phyloP scores from a whole-genome alignment of 2,888 invertebrate species.

The Antitype chi region DNA sequence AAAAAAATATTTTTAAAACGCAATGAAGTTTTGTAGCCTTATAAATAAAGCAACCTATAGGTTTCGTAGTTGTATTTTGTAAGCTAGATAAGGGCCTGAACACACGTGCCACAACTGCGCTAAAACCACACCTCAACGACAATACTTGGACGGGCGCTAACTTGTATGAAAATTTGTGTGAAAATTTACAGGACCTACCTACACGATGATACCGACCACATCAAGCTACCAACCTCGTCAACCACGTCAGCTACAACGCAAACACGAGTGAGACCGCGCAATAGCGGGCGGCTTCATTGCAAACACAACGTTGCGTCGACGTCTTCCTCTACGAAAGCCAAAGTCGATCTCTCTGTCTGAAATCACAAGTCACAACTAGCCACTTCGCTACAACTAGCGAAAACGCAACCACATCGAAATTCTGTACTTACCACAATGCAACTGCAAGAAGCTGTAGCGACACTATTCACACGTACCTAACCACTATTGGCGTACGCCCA shows the following conservation, averaged over 20 bases:
- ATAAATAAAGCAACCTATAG: neutral
- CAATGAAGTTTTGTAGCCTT: neutral
- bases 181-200: too few relatives aligned
- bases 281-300: neutral
- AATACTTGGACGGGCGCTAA: neutral
- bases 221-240: neutral
- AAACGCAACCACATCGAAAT: neutral
- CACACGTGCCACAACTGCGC: neutral
- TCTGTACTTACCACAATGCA: neutral
- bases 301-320: neutral
- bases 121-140: neutral
- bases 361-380: neutral
- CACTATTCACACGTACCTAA: neutral
- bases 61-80: neutral
- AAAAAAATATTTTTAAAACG: slow-evolving; percentile 15
- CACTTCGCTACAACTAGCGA: neutral
- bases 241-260: neutral
- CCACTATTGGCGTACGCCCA: neutral
- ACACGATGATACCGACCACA: neutral
- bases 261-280: neutral
- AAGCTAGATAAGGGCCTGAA: neutral
- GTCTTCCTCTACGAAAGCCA: too few relatives aligned
- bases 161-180: too few relatives aligned
- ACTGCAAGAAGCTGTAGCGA: neutral
- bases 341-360: neutral